Base-by-base conservation (phyloP, 2,113 vertebrate genomes). In the Austrofundulus limnaeus region DNA sequence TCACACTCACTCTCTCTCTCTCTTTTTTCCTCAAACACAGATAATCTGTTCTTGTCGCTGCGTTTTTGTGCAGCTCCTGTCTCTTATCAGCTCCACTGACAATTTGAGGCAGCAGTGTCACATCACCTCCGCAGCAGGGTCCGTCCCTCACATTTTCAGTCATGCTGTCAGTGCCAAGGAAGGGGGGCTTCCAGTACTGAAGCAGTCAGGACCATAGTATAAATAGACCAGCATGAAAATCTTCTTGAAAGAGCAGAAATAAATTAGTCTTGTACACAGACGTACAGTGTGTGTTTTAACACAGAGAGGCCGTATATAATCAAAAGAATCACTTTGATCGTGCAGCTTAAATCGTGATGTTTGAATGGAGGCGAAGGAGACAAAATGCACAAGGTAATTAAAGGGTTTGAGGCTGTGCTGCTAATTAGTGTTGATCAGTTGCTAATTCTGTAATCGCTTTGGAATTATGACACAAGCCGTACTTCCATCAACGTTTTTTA, bases 371-470 rank as follows among this genome's bases (percentile, higher is more conserved):
- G 48, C 2, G 11, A 24, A 42, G 9, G 11, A 17, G 5, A 28
- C 20, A 31, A 12, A 25, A 38, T 19, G 7, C 42, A 23, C 20
- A 25, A 42, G 25, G 48, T 23, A 41, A 9, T 21, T 5, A 52
- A 37, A 55, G 19, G 23, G 2, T 20, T 1, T 20, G 16, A 50
- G 25, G 66, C 65, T 51, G 31, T 6, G 54, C 8, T 66, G 47
- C 65, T 48, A 28, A 52, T 45, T 67, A 57, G 2, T 75, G 75
- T 84, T 78, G 65, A 62, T 48, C 45, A 49, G 77, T 88, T 80
- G 70, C 74, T 58, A 78, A 37, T 42, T 57, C 53, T 48, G 51
- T 72, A 65, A 71, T 37, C 51, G 49, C 45, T 39, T 49, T 39
- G 42, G 46, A 68, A 48, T 49, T 37, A 53, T 25, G 16, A 24